These are phyloP conservation scores for Tychaedon coryphoeus DNA, from an alignment of 2,113 vertebrate species.

Conservation along the genomic window DNA sequence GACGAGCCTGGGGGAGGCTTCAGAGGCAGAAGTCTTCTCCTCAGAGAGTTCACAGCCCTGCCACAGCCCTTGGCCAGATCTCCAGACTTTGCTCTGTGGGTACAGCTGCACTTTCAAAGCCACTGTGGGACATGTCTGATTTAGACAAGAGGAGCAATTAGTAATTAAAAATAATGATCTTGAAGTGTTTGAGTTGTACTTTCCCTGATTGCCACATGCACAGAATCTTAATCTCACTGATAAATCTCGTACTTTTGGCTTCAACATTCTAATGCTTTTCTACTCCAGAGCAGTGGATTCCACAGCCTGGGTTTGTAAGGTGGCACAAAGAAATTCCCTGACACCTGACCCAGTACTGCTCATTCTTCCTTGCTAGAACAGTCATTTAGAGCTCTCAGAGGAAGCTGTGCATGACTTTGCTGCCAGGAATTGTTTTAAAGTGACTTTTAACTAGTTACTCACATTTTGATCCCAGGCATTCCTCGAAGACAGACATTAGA, in stretches of 20 bases:
- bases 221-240: slow-evolving; percentile 36
- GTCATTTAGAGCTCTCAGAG: neutral
- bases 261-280: neutral
- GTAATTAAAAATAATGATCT: slow-evolving; percentile 64
- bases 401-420: neutral
- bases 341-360: neutral
- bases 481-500: neutral
- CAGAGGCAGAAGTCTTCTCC: neutral
- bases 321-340: neutral
- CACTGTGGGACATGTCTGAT: neutral
- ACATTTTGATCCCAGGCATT: neutral
- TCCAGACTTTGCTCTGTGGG: neutral
- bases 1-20: neutral
- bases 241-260: slow-evolving; percentile 1
- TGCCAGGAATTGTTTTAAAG: neutral
- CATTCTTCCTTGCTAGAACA: neutral
- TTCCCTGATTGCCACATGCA: slow-evolving; percentile 58
- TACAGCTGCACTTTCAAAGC: slow-evolving; percentile 1
- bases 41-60: neutral
- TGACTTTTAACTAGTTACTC: neutral
- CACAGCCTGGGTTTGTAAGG: neutral
- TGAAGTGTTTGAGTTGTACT: slow-evolving; percentile 33
- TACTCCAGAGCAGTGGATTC: neutral
- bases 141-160: slow-evolving; percentile 53
- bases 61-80: neutral